Evolutionary conservation across 1,140 invertebrate genomes (phyloP).

Genomic region (Calosoma granatense): DNA sequence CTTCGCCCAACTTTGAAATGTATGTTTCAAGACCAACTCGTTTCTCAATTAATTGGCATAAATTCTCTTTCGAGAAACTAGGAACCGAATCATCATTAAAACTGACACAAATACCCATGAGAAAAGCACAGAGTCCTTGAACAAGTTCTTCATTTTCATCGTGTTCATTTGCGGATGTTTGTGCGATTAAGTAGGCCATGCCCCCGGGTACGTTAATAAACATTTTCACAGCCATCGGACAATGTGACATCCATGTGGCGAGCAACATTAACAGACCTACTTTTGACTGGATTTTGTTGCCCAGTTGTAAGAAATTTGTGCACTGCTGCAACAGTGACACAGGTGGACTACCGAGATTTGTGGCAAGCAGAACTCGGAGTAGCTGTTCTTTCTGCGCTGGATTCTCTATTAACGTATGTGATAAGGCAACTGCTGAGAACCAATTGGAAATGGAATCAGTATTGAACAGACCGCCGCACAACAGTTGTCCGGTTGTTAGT

Average conservation of each 20-base stretch:
- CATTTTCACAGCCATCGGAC: constrained; percentile 69
- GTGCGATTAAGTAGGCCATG: constrained; percentile 73
- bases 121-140: constrained; percentile 83
- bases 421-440: constrained; percentile 87
- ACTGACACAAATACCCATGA: constrained; percentile 85
- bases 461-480: constrained; percentile 90
- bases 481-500: constrained; percentile 74
- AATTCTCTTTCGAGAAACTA: constrained; percentile 67
- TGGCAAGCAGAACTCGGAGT: constrained; percentile 83
- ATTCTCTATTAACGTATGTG: constrained; percentile 86
- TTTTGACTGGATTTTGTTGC: constrained; percentile 78
- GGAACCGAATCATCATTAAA: constrained; percentile 84
- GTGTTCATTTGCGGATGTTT: constrained; percentile 66
- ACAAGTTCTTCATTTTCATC: constrained; percentile 83
- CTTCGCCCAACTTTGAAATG: constrained; percentile 73
- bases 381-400: constrained; percentile 83
- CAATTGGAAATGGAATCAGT: constrained; percentile 90
- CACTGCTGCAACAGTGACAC: constrained; percentile 85
- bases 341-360: constrained; percentile 70
- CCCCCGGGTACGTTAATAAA: constrained; percentile 79
- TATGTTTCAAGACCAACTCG: constrained; percentile 87
- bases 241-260: constrained; percentile 80
- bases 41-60: constrained; percentile 80
- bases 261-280: constrained; percentile 87
- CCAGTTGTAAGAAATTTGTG: constrained; percentile 71